phyloP scores from a whole-genome alignment of 1,140 invertebrate species.

The Calycopis cecrops region DNA sequence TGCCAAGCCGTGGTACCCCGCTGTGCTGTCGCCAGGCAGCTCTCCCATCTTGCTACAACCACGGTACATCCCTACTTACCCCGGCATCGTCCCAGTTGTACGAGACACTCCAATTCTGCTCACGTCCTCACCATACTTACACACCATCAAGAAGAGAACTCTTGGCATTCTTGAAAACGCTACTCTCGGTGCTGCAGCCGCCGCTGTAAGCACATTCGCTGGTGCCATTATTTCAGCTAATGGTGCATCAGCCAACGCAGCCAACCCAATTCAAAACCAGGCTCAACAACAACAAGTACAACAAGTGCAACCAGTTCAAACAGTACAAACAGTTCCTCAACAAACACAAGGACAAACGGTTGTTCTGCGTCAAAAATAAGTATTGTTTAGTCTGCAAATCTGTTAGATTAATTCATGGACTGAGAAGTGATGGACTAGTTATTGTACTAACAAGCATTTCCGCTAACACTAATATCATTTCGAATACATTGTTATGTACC shows the following conservation, averaged over 20 bases:
- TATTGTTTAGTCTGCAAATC: too few relatives aligned
- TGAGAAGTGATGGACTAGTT: too few relatives aligned
- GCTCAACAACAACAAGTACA: background rate
- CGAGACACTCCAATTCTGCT: background rate
- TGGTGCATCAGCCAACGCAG: background rate
- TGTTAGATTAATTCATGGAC: too few relatives aligned
- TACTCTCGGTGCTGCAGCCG: background rate
- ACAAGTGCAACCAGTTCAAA: too few relatives aligned
- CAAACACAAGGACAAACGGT: too few relatives aligned
- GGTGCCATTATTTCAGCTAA: background rate
- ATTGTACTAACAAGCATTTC: too few relatives aligned
- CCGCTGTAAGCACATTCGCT: background rate
- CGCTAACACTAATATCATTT: too few relatives aligned
- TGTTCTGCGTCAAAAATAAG: too few relatives aligned
- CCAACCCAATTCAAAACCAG: background rate
- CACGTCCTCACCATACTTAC: background rate
- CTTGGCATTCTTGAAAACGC: background rate
- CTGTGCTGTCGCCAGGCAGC: background rate
- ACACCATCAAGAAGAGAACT: background rate
- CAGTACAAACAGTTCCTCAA: too few relatives aligned
- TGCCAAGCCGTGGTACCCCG: too few relatives aligned
- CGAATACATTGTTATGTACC: too few relatives aligned
- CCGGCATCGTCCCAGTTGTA: background rate
- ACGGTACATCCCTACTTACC: background rate
- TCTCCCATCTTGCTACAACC: conserved; percentile 2